These are phyloP conservation scores for Styela clava DNA, from an alignment of 23 tunicate species.

Conservation along the genomic window DNA sequence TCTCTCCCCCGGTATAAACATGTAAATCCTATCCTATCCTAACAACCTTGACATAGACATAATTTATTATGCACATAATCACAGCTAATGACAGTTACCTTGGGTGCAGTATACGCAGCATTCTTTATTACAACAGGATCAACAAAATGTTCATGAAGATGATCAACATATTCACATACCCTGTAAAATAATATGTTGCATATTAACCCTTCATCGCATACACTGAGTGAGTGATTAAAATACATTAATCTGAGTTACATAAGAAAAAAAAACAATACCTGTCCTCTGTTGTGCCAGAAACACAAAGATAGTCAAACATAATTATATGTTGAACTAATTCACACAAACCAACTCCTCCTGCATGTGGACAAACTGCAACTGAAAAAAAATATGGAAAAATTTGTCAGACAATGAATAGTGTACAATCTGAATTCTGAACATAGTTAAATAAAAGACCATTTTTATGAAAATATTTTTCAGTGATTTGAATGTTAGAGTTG, in stretches of 20 bases:
- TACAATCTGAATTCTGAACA: not conserved
- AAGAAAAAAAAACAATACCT: slow-evolving; percentile 41
- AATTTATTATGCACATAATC: too few species aligned
- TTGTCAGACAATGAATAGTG: too few species aligned
- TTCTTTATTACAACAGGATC: slow-evolving; percentile 48
- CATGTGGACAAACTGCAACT: slow-evolving; percentile 99
- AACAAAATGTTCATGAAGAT: slow-evolving; percentile 93
- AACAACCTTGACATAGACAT: too few species aligned
- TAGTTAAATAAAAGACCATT: not conserved
- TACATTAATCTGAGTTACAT: not conserved
- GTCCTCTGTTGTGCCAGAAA: slow-evolving; percentile 79
- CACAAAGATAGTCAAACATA: slow-evolving; percentile 94
- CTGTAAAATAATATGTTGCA: slow-evolving; percentile 27
- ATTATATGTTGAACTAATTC: slow-evolving; percentile 97
- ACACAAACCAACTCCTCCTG: slow-evolving; percentile 99
- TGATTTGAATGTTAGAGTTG: not conserved
- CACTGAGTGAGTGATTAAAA: slow-evolving; percentile 1
- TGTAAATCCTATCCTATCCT: too few species aligned
- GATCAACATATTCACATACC: slow-evolving; percentile 93
- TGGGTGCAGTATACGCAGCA: slow-evolving; percentile 68
- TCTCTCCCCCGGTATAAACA: too few species aligned
- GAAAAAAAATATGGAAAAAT: slow-evolving; percentile 10
- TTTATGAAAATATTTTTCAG: not conserved
- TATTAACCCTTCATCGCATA: not conserved
- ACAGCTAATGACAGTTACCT: too few species aligned